Percentiles rank a stretch among this genome's conserved stretches.
These are phyloP conservation scores for Hyla sarda DNA, from an alignment of 2,113 vertebrate genomes.

Conservation along the genomic window DNA sequence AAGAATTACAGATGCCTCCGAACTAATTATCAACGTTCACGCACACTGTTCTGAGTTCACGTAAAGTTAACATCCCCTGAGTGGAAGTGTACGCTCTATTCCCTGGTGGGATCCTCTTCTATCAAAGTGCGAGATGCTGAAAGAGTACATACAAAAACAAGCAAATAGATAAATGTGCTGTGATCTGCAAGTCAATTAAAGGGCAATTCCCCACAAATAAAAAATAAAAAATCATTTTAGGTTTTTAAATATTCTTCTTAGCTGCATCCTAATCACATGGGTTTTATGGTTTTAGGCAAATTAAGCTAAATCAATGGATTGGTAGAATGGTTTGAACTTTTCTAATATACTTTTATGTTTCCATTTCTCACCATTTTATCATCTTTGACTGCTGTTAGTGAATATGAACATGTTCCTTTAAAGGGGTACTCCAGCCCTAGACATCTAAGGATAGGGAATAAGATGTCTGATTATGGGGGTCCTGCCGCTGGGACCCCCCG, in stretches of 20 bases:
- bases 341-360: neutral
- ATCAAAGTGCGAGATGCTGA: neutral
- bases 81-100: neutral
- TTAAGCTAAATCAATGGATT: neutral
- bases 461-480: too few relatives aligned
- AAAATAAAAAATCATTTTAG: neutral
- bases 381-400: neutral
- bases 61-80: conserved; percentile 21
- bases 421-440: too few relatives aligned
- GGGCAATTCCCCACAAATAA: neutral
- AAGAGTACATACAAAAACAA: neutral
- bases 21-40: neutral
- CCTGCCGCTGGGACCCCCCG: too few relatives aligned
- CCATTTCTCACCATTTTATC: neutral
- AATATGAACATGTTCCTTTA: too few relatives aligned
- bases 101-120: neutral
- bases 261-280: neutral
- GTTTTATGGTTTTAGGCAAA: neutral
- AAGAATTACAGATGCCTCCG: neutral
- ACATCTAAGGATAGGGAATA: too few relatives aligned
- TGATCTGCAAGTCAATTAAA: neutral
- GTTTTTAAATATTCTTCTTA: neutral
- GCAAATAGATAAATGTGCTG: neutral
- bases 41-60: conserved; percentile 5
- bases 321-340: neutral